A percentile compares a stretch with the other conserved stretches of the same genome.
Evolutionary conservation across 2,797 vertebrate species (phyloP).

Genomic region (Diplodus sargus): DNA sequence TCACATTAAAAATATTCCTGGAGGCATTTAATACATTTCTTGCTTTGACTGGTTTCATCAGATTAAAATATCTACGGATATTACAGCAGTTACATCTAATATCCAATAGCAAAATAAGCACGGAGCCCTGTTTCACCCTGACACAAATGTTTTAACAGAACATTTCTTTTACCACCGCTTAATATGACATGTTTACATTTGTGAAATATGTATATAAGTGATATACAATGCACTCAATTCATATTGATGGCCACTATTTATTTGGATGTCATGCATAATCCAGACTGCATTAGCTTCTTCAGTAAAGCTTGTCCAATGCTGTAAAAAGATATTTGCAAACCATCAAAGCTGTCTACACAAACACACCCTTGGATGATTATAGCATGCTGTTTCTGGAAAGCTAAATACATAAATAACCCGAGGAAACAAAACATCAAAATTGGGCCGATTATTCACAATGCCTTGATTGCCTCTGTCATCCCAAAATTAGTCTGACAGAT

Average conservation of each 20-base stretch:
- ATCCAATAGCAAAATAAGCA: background rate
- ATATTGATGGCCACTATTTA: too few relatives aligned
- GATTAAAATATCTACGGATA: conserved; percentile 5
- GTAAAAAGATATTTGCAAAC: conserved; percentile 9
- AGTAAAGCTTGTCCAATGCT: background rate
- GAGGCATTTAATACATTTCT: conserved; percentile 1
- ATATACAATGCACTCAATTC: background rate
- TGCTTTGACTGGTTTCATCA: background rate
- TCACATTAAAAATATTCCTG: background rate
- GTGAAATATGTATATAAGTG: background rate
- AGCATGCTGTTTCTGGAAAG: background rate
- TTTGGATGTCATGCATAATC: background rate
- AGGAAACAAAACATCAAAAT: background rate
- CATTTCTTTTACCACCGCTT: background rate
- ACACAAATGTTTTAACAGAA: background rate
- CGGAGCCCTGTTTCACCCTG: background rate
- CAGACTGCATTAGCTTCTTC: background rate
- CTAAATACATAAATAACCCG: too few relatives aligned
- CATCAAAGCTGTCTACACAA: conserved; percentile 10
- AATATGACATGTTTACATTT: too few relatives aligned
- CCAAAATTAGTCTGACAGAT: background rate
- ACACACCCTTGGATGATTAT: conserved; percentile 20
- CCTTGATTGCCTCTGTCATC: conserved; percentile 16
- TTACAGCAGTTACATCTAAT: background rate
- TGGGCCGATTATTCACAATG: conserved; percentile 14